Conservation (phyloP, 2,113 vertebrate genomes). For the Cranoglanis bouderius region DNA sequence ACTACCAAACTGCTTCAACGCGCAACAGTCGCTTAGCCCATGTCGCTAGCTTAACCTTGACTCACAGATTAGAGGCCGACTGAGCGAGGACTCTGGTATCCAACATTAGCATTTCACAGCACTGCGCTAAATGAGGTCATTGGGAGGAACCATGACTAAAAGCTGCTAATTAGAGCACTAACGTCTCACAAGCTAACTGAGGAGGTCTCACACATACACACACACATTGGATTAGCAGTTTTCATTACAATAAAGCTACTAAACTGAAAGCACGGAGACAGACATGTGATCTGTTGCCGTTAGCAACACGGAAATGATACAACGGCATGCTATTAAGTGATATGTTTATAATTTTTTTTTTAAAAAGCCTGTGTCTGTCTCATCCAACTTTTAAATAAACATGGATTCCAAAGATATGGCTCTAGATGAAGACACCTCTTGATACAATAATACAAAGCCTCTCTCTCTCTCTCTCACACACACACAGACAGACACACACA, state of each 20-base stretch:
- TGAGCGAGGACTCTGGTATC: conserved; percentile 19
- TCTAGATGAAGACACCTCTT: background rate
- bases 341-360: background rate
- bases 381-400: background rate
- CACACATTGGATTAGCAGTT: conserved; percentile 13
- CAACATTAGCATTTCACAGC: conserved; percentile 43
- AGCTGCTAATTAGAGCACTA: conserved; percentile 65
- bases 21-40: background rate
- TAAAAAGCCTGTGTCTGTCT: background rate
- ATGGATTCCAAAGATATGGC: background rate
- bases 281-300: background rate
- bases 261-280: background rate
- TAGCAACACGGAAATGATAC: background rate
- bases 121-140: conserved; percentile 58
- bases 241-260: conserved; percentile 17
- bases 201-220: background rate
- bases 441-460: background rate
- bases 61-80: conserved; percentile 16
- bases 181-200: conserved; percentile 43
- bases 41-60: conserved; percentile 5
- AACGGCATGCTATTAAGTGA: background rate
- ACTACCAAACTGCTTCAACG: background rate
- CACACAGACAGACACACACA: conserved; percentile 22
- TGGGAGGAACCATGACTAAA: conserved; percentile 62
- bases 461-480: background rate